These are phyloP conservation scores for Meloidogyne exigua DNA, from an alignment of 1,140 invertebrate genomes.

Conservation along the genomic window DNA sequence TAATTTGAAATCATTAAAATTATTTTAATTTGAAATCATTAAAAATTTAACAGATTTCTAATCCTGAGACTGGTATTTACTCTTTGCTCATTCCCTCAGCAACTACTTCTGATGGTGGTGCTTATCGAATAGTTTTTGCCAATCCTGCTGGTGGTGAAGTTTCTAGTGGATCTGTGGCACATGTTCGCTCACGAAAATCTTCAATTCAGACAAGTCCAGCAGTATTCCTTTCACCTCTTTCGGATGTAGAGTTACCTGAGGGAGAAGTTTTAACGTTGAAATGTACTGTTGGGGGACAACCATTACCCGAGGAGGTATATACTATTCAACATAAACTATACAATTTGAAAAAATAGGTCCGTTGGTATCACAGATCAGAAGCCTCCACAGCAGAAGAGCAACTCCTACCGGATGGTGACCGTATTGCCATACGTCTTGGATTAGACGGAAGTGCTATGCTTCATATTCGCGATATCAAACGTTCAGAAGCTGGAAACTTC, in stretches of 20 bases:
- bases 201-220: conserved; percentile 40
- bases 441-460: conserved; percentile 77
- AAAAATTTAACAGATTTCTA: conserved; percentile 21
- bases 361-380: conserved; percentile 44
- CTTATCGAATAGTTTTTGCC: conserved; percentile 58
- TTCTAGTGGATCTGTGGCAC: conserved; percentile 55
- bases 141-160: conserved; percentile 60
- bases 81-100: conserved; percentile 49
- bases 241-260: conserved; percentile 54
- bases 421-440: conserved; percentile 74
- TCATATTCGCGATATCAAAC: conserved; percentile 70
- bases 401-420: conserved; percentile 50
- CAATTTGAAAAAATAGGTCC: not conserved
- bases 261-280: conserved; percentile 61
- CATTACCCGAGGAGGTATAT: conserved; percentile 60
- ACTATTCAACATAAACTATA: not conserved
- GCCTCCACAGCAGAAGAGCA: conserved; percentile 17
- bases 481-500: conserved; percentile 79
- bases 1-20: conserved; percentile 4
- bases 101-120: conserved; percentile 52
- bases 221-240: conserved; percentile 54
- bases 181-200: conserved; percentile 51
- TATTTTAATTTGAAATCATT: conserved; percentile 13
- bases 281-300: conserved; percentile 64
- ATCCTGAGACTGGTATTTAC: conserved; percentile 54